These are phyloP conservation scores for Cettia cetti DNA, from an alignment of 2,113 vertebrate genomes.

Conservation along the genomic window DNA sequence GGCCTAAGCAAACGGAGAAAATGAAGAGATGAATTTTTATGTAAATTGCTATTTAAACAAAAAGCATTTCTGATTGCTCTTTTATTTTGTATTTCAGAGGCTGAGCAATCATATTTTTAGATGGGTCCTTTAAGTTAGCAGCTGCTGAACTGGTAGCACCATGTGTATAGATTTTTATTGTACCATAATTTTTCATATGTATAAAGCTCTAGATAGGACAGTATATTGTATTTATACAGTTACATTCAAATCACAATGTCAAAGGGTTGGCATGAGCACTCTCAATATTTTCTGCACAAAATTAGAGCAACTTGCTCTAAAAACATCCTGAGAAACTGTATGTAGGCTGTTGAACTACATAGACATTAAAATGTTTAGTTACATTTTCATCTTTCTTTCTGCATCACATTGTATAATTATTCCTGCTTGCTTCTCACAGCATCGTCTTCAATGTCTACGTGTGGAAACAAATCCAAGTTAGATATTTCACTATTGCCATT, in stretches of 20 bases:
- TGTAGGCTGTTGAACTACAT: conserved; percentile 29
- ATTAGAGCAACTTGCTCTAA: background rate
- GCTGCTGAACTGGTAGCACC: conserved; percentile 39
- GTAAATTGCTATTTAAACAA: conserved; percentile 73
- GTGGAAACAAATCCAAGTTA: conserved; percentile 32
- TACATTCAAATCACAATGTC: conserved; percentile 7
- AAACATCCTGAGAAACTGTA: conserved; percentile 5
- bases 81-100: conserved; percentile 68
- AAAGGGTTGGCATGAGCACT: conserved; percentile 11
- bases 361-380: conserved; percentile 19
- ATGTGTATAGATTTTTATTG: conserved; percentile 65
- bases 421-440: conserved; percentile 50
- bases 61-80: conserved; percentile 69
- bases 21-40: conserved; percentile 73
- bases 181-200: conserved; percentile 66
- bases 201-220: conserved; percentile 51
- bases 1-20: conserved; percentile 49
- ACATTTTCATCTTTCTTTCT: conserved; percentile 38
- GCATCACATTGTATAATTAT: conserved; percentile 27
- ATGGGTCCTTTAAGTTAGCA: conserved; percentile 34
- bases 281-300: conserved; percentile 30
- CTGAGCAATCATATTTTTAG: conserved; percentile 61
- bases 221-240: conserved; percentile 56
- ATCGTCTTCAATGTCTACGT: background rate
- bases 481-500: conserved; percentile 35